Percentiles rank a stretch among this genome's conserved stretches.
Evolutionary conservation across 1,140 invertebrate genomes (phyloP).

Genomic region (Colletes latitarsis): DNA sequence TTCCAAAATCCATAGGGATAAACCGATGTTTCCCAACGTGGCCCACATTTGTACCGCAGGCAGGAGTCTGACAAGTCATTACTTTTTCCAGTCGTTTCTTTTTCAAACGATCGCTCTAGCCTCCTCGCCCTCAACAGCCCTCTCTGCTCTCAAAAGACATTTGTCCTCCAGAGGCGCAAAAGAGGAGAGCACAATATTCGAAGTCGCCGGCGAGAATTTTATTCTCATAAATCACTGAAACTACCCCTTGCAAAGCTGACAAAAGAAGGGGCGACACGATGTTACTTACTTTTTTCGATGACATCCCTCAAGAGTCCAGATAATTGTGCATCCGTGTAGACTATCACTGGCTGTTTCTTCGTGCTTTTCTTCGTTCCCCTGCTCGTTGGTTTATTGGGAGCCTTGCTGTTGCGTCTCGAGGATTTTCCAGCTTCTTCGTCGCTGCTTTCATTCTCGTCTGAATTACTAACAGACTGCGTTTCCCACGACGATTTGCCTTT

Average conservation of each 20-base stretch:
- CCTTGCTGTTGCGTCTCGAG: conserved; percentile 39
- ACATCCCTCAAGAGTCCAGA: conserved; percentile 76
- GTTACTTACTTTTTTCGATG: conserved; percentile 72
- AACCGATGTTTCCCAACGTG: conserved; percentile 11
- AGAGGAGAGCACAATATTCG: conserved; percentile 5
- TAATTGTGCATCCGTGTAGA: conserved; percentile 77
- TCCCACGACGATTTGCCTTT: conserved; percentile 76
- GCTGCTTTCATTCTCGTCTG: conserved; percentile 61
- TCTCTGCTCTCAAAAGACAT: conserved; percentile 24
- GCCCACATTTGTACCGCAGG: conserved; percentile 41
- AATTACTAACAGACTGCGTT: conserved; percentile 71
- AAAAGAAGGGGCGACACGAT: background rate
- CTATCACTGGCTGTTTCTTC: conserved; percentile 63
- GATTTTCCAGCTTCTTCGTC: conserved; percentile 64
- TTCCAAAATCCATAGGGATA: conserved; percentile 17
- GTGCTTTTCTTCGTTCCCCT: conserved; percentile 52
- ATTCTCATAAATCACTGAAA: conserved; percentile 59
- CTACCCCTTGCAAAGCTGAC: background rate
- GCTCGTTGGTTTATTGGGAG: conserved; percentile 53
- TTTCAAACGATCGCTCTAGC: conserved; percentile 29
- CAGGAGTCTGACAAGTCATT: conserved; percentile 51
- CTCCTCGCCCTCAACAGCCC: conserved; percentile 1
- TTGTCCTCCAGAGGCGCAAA: conserved; percentile 27
- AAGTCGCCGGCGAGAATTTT: conserved; percentile 35
- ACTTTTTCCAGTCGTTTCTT: conserved; percentile 26